Base-by-base conservation (phyloP, 2,797 vertebrate species). In the Hoplostethus atlanticus region DNA sequence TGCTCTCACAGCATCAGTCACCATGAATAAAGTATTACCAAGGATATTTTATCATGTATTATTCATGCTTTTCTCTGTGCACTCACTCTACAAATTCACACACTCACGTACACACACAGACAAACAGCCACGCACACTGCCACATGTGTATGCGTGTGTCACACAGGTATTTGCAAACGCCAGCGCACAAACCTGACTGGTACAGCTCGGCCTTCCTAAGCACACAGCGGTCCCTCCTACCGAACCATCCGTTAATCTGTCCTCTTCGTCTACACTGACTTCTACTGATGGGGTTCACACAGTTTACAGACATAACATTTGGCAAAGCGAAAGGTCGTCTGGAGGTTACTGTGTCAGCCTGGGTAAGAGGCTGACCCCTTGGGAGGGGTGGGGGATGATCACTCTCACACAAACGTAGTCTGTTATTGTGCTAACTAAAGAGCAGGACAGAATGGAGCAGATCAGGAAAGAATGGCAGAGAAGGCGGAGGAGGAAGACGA, bases 261-360 rank as follows among this genome's bases (percentile, higher is more conserved):
- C 53, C 54, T 72, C 34, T 34, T 81, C 53, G 28, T 80, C 69
- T 75, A 70, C 76, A 53, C 66, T 63, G 21, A 21, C 21, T 21
- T 1, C 21, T 21, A 21, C 80, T 80, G 86, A 86, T 77, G 52
- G 84, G 87, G 87, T 90, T 92, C 82, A 80, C 60, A 25, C 83
- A 87, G 84, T 93, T 93, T 91, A 93, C 87, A 92, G 68, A 77
- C 78, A 85, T 84, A 90, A 87, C 84, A 84, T 89, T 92, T 83
- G 86, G 88, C 84, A 87, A 91, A 79, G 66, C 56, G 63, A 87
- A 91, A 92, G 93, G 93, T 95, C 90, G 79, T 83, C 71, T 84
- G 76, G 80, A 89, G 94, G 92, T 94, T 92, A 94, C 90, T 90
- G 84, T 92, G 93, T 88, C 91, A 91, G 77, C 83, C 82, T 55